Percentiles rank a stretch among this genome's conserved stretches.
Evolutionary conservation across 2,797 vertebrate genomes (phyloP).

Genomic region (Acropternis orthonyx): DNA sequence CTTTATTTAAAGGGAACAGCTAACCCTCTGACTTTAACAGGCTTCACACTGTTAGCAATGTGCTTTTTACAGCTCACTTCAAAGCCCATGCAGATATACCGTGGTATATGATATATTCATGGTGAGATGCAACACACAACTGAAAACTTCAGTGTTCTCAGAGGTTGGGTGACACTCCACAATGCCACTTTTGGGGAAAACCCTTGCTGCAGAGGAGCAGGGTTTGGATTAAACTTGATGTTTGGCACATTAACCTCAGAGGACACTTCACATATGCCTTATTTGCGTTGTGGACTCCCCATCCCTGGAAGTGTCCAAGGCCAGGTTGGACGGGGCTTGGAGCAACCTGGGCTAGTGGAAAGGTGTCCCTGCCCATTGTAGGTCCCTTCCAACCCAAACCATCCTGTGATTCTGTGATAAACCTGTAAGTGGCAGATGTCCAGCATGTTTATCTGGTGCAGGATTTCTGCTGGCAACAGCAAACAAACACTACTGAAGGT

Average conservation of each 20-base stretch:
- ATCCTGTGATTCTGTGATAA: neutral
- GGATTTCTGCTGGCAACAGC: neutral
- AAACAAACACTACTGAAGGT: neutral
- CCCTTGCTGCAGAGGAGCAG: neutral
- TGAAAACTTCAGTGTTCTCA: neutral
- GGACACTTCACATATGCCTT: neutral
- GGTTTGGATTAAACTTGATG: neutral
- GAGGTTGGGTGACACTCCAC: neutral
- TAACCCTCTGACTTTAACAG: neutral
- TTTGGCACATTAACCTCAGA: neutral
- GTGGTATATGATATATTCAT: neutral
- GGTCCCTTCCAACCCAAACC: neutral
- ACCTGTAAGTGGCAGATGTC: neutral
- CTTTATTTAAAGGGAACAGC: neutral
- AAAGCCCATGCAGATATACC: neutral
- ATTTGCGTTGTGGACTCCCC: neutral
- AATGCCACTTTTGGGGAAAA: neutral
- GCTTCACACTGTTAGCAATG: neutral
- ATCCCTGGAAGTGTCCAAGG: neutral
- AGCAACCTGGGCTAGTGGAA: rapidly evolving
- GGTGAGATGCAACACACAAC: neutral
- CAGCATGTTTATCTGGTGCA: neutral
- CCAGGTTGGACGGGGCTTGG: rapidly evolving
- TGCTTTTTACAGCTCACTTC: neutral
- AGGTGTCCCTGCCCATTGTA: neutral